Evolutionary conservation across 2,113 vertebrate genomes (phyloP).

Genomic region (Hemicordylus capensis): DNA sequence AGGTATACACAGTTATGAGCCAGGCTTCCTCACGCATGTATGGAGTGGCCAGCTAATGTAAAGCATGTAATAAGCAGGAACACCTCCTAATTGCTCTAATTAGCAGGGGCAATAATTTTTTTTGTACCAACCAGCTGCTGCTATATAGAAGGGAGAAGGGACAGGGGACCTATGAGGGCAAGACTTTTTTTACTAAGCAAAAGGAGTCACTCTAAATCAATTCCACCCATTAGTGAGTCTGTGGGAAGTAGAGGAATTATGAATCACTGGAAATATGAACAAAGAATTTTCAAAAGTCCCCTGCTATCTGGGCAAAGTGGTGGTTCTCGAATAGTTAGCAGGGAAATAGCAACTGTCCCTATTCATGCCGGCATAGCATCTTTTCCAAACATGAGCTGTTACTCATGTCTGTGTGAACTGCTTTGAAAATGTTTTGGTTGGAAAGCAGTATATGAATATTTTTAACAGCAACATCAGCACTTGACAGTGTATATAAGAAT

Average conservation of each 20-base stretch:
- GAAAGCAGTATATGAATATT: no score
- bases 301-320: no score
- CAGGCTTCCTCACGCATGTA: not conserved
- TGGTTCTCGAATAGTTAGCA: no score
- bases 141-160: not conserved
- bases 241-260: not conserved
- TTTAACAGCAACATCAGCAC: no score
- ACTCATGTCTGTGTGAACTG: no score
- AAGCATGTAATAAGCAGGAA: constrained; percentile 33
- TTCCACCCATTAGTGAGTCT: not conserved
- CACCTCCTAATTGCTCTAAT: constrained; percentile 35
- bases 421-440: no score
- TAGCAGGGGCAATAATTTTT: constrained; percentile 34
- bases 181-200: not conserved
- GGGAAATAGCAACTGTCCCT: no score
- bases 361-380: no score
- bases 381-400: no score
- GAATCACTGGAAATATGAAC: not conserved
- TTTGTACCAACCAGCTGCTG: constrained; percentile 15
- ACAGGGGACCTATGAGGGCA: not conserved
- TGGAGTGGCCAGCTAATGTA: constrained; percentile 29
- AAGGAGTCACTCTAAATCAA: not conserved
- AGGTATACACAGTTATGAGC: not conserved
- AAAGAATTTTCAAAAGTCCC: no score
- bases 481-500: no score